Evolutionary conservation across 2,888 invertebrate species (phyloP), one percentile per base, ranked within the genome.

Genomic region (Rugalucina vietnamica): DNA sequence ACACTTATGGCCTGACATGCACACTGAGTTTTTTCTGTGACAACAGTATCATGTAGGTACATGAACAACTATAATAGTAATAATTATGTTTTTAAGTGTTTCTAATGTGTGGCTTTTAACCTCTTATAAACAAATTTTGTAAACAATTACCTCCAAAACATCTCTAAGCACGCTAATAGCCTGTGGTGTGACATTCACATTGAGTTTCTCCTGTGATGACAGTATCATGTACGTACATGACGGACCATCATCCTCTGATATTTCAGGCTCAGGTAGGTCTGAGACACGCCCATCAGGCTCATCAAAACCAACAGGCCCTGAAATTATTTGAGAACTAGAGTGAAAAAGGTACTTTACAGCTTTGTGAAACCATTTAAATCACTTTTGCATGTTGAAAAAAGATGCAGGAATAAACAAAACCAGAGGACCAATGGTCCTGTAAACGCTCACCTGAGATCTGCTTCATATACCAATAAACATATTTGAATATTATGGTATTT

Each of bases 1-100:
- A 96, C 96, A 77, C 96, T 95, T 5, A 97, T 96, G 39, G 95
- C 96, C 92, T 95, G 96, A 97, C 92, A 0, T 97, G 97, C 1
- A 97, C 90, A 89, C 97, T 96, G 3, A 97, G 95, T 69, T 96
- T 95, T 85, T 97, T 97, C 74, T 96, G 96, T 0, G 97, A 96
- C 87, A 97, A 97, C 3, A 97, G 92, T 75, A 97, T 95, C 10
- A 97, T 91, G 93, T 97, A 97, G 0, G 96, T 96, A 71, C 97
- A 97, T 70, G 90, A 60, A 70, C 87, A 60, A 34, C 77, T 57
- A n/a, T 79, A 82, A 50, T 85, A n/a, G n/a, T n/a, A n/a, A n/a
- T n/a, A n/a, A n/a, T n/a, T n/a, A n/a, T n/a, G n/a, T n/a, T n/a
- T n/a, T n/a, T n/a, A n/a, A n/a, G n/a, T n/a, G n/a, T n/a, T n/a